These are phyloP conservation scores for Gandaritis pyraliata DNA, from an alignment of 2,888 invertebrate species.

Conservation along the genomic window DNA sequence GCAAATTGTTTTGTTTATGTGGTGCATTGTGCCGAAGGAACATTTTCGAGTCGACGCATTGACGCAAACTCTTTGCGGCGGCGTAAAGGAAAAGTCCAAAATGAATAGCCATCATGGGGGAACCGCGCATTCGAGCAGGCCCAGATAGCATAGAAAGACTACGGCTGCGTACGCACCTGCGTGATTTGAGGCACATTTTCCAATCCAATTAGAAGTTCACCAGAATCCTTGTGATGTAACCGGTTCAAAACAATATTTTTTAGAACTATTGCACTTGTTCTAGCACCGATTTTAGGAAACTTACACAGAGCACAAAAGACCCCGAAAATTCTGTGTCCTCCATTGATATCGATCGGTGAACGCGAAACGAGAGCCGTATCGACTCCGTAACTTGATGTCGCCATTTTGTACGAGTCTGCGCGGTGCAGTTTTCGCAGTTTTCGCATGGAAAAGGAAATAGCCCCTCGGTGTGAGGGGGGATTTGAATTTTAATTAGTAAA, in stretches of 20 bases:
- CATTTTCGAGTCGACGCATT: slow-evolving; percentile 73
- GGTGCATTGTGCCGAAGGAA: slow-evolving; percentile 68
- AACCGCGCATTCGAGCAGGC: slow-evolving; percentile 91
- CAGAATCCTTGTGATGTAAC: slow-evolving; percentile 81
- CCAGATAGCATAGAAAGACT: slow-evolving; percentile 93
- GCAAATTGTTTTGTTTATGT: slow-evolving; percentile 76
- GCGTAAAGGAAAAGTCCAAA: slow-evolving; percentile 82
- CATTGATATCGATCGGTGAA: slow-evolving; percentile 87
- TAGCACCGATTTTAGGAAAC: slow-evolving; percentile 74
- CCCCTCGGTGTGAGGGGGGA: slow-evolving; percentile 80
- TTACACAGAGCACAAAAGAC: slow-evolving; percentile 73
- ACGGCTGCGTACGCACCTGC: slow-evolving; percentile 99
- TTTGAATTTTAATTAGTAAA: slow-evolving; percentile 57
- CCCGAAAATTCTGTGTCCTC: slow-evolving; percentile 80
- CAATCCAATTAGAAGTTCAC: slow-evolving; percentile 74
- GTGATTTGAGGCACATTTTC: slow-evolving; percentile 86
- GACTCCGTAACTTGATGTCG: slow-evolving; percentile 83
- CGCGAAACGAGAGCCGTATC: slow-evolving; percentile 74
- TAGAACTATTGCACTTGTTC: slow-evolving; percentile 69
- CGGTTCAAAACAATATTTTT: slow-evolving; percentile 79
- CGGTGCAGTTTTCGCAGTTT: slow-evolving; percentile 69
- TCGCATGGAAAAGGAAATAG: slow-evolving; percentile 80
- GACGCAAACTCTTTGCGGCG: slow-evolving; percentile 83
- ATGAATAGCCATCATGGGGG: slow-evolving; percentile 84
- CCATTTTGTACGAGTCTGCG: slow-evolving; percentile 90